Evolutionary conservation across 2,888 invertebrate genomes (phyloP).

Genomic region (Diplolepis rosae): DNA sequence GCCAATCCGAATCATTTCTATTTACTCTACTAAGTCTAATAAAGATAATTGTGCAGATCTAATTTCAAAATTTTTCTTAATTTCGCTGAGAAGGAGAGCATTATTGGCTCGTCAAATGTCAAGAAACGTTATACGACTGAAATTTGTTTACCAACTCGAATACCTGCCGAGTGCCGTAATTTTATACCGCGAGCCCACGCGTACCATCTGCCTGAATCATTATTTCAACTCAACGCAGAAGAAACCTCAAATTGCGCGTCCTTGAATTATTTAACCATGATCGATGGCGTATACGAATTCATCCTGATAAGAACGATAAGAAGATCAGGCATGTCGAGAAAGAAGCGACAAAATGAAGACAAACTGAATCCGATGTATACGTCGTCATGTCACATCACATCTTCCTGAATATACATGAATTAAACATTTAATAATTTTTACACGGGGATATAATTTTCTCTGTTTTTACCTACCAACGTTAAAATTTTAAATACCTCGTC

Average conservation of each 20-base stretch:
- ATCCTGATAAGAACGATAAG: conserved; percentile 45
- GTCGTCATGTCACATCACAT: neutral
- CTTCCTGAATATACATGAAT: neutral
- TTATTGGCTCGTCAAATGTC: neutral
- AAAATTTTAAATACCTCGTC: too few relatives aligned
- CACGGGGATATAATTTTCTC: neutral
- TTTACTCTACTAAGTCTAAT: too few relatives aligned
- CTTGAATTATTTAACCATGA: conserved; percentile 59
- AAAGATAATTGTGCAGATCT: conserved; percentile 1
- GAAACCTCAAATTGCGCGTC: conserved; percentile 34
- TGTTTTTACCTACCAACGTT: neutral
- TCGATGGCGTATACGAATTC: conserved; percentile 50
- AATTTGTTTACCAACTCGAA: neutral
- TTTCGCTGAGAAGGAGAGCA: too few relatives aligned
- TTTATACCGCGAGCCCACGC: neutral
- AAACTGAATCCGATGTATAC: neutral
- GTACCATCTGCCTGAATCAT: conserved; percentile 13
- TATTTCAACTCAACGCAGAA: conserved; percentile 37
- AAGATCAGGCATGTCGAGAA: conserved; percentile 37
- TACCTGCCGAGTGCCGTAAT: neutral
- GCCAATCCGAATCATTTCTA: too few relatives aligned
- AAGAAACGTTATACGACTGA: neutral
- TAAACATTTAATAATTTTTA: neutral
- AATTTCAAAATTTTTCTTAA: too few relatives aligned
- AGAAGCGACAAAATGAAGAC: conserved; percentile 26